A percentile compares a stretch with the other conserved stretches of the same genome.
These are phyloP conservation scores for Cotesia typhae DNA, from an alignment of 1,140 invertebrate genomes.

Conservation along the genomic window DNA sequence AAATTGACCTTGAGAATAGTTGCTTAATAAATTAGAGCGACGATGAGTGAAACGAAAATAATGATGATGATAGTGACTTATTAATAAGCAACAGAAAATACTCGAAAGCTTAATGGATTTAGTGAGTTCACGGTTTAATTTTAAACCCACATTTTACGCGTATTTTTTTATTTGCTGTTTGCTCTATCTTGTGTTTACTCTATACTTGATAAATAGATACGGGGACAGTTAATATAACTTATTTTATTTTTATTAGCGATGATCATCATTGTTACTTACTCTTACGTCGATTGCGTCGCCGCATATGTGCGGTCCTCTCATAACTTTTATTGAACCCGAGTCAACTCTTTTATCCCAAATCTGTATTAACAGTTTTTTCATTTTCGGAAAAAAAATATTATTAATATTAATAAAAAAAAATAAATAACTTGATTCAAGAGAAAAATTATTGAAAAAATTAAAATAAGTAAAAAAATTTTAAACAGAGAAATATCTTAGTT, in stretches of 20 bases:
- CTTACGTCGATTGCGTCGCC: slow-evolving; percentile 55
- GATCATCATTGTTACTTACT: slow-evolving; percentile 37
- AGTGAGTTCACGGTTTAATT: slow-evolving; percentile 33
- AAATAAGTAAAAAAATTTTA: no score
- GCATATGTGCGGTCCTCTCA: slow-evolving; percentile 55
- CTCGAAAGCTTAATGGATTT: slow-evolving; percentile 10
- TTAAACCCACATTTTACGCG: slow-evolving; percentile 4
- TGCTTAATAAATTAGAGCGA: slow-evolving; percentile 16
- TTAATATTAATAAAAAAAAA: background rate
- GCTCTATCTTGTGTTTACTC: no score
- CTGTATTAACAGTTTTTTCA: slow-evolving; percentile 40
- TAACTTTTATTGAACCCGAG: slow-evolving; percentile 44
- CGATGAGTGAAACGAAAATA: slow-evolving; percentile 28
- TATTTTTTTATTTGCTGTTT: background rate
- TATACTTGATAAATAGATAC: background rate
- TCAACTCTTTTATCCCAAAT: slow-evolving; percentile 53
- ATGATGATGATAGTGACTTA: slow-evolving; percentile 30
- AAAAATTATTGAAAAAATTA: background rate
- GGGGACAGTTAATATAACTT: background rate
- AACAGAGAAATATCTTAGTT: no score
- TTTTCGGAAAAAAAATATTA: slow-evolving; percentile 2
- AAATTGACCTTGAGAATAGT: background rate
- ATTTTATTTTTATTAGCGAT: background rate
- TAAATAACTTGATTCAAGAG: background rate
- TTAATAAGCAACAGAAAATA: slow-evolving; percentile 24